A percentile compares a stretch with the other conserved stretches of the same genome.
phyloP scores from a whole-genome alignment of 2,113 vertebrate species.

The Calidris pugnax region DNA sequence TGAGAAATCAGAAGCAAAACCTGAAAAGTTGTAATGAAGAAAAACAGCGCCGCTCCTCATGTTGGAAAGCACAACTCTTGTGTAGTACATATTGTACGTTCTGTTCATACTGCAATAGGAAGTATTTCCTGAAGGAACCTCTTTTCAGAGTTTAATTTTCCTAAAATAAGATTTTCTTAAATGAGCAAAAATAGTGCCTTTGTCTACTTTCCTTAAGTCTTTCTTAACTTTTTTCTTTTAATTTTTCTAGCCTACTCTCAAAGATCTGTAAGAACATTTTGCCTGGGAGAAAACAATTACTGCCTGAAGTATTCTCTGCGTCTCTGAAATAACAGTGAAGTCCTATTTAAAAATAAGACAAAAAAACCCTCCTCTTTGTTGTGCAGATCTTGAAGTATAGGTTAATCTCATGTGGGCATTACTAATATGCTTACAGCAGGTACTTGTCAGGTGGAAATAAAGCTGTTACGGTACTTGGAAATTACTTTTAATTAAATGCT shows the following conservation, averaged over 20 bases:
- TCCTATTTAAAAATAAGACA: not conserved
- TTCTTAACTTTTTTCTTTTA: not conserved
- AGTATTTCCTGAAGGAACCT: not conserved
- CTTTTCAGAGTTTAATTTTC: not conserved
- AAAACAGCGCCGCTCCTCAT: not conserved
- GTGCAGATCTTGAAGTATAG: not conserved
- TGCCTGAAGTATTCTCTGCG: not conserved
- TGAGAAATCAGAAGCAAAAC: slow-evolving; percentile 57
- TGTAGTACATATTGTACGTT: not conserved
- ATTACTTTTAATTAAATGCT: not conserved
- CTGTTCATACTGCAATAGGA: not conserved
- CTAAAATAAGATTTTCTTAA: not conserved
- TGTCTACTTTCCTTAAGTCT: not conserved
- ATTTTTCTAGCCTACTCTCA: not conserved
- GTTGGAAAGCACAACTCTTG: not conserved
- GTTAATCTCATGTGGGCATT: not conserved
- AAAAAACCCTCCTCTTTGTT: not conserved
- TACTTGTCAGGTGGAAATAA: not conserved
- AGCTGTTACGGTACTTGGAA: not conserved
- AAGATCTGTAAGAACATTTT: not conserved
- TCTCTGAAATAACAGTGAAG: not conserved
- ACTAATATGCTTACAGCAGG: not conserved
- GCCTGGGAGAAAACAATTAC: not conserved
- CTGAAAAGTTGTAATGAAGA: slow-evolving; percentile 47
- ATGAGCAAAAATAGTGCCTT: not conserved